Base-by-base conservation (phyloP, 2,888 invertebrate genomes). In the Tachina grossa region DNA sequence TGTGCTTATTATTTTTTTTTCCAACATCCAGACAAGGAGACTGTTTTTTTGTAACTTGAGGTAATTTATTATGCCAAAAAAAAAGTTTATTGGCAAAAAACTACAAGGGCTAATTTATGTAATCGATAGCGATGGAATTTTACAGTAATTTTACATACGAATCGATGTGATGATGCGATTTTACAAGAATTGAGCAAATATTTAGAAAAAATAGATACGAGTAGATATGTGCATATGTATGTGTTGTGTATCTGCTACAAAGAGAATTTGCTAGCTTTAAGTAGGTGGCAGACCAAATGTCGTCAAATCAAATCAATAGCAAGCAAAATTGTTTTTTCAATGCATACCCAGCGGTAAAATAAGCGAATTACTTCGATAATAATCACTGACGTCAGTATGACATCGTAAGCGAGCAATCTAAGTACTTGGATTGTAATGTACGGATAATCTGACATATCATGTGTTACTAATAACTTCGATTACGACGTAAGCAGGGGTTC, bases 241-340 rank as follows among this genome's bases (percentile, higher is more conserved):
- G 14, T 19, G 19, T 22, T 66, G 11, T 72, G 65, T 65, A 45
- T 8, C 16, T 68, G 1, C 31, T 41, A 22, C 16, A 31, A 59
- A 65, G 31, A 57, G n/a, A 41, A 66, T n/a, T 47, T 69, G 16
- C 45, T 31, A 61, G 59, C 53, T 9, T 66, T 65, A 61, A 81
- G 72, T 81, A 74, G 81, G 81, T 74, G 77, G 77, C 69, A 85
- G 84, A 85, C 84, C 31, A 53, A 55, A 45, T 74, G 84, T 59
- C 84, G 61, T 16, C 81, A 22, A 63, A 31, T 63, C 63, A 68
- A 81, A 78, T 78, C 78, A 57, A 85, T 81, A 81, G 68, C 5
- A 31, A 5, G 31, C 0, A 31, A 31, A 31, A 31, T 31, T 0
- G 31, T 31, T 31, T 31, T 31, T 31, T 31, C 13, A 55, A 55